phyloP scores from a whole-genome alignment of 2,888 invertebrate species.

The Epirrita christyi region DNA sequence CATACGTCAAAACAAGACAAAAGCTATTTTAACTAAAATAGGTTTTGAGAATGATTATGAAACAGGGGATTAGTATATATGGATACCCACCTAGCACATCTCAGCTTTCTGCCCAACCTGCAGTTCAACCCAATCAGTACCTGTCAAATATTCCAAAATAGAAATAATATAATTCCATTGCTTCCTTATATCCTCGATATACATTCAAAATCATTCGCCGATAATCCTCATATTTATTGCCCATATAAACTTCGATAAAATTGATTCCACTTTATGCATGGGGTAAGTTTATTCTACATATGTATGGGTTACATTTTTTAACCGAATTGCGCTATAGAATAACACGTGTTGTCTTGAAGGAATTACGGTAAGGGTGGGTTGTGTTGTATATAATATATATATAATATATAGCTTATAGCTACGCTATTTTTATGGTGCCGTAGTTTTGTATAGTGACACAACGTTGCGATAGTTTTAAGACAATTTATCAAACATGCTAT shows the following conservation, averaged over 20 bases:
- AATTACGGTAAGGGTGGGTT: conserved; percentile 56
- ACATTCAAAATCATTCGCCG: conserved; percentile 28
- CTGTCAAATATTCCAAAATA: conserved; percentile 1
- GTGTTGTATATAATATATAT: no score
- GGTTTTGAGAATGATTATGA: no score
- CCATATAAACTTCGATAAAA: conserved; percentile 35
- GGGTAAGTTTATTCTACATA: conserved; percentile 41
- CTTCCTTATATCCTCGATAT: conserved; percentile 8
- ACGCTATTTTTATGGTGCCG: conserved; percentile 55
- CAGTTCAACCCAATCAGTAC: conserved; percentile 2
- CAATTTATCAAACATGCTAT: not conserved
- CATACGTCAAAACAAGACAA: no score
- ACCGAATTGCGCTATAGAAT: conserved; percentile 61
- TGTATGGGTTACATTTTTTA: conserved; percentile 57
- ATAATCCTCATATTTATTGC: conserved; percentile 41
- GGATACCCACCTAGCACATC: not conserved
- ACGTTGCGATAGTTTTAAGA: conserved; percentile 26
- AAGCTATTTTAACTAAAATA: no score
- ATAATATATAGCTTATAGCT: conserved; percentile 54
- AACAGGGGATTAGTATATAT: no score
- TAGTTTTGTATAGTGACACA: conserved; percentile 50
- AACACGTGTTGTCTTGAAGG: conserved; percentile 77
- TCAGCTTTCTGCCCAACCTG: not conserved
- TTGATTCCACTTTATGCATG: conserved; percentile 33
- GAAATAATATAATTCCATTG: conserved; percentile 4